Base-by-base conservation (phyloP, 2,888 invertebrate species). In the Aporophyla nigra region DNA sequence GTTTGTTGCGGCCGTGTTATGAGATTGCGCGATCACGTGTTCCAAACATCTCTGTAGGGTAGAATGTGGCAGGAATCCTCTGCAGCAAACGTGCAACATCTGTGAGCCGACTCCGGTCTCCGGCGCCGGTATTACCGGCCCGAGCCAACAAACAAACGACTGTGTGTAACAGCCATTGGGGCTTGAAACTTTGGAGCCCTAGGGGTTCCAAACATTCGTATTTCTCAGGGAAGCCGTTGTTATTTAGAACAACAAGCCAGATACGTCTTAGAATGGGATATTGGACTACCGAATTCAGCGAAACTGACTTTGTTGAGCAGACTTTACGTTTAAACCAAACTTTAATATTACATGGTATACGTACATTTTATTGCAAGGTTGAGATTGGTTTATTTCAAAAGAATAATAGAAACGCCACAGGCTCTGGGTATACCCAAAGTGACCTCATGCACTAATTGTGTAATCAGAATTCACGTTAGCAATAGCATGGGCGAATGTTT, bases 181-280 rank as follows among this genome's bases (percentile, higher is more conserved):
- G 83, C 83, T 87, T 78, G 75, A 87, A 89, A 88, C 78, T 89
- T 88, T 63, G 62, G 71, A 84, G 82, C 84, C 87, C 86, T 85
- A 81, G 70, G 84, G 87, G 81, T 83, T 76, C 59, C 56, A 66
- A 86, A 78, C 83, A 82, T 83, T 85, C 76, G 82, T 76, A 82
- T 85, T 86, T 86, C 82, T 74, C 79, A 72, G 75, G 71, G 84
- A 87, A 79, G 74, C 75, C 82, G 54, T 81, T 80, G 83, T 82
- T 88, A 78, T 78, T 82, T 85, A 78, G 73, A 84, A 84, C 84
- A 80, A 82, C 80, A 80, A 83, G 71, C 74, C 76, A 82, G 72
- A 82, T 77, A 71, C 73, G 79, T 68, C 71, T 76, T 61, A 78
- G 69, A 86, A 73, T 67, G 58, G 83, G 69, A 73, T 84, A 82